Percentiles rank a stretch among this genome's conserved stretches.
Conservation (phyloP, 2,888 invertebrate genomes). For the Aporophyla lueneburgensis region DNA sequence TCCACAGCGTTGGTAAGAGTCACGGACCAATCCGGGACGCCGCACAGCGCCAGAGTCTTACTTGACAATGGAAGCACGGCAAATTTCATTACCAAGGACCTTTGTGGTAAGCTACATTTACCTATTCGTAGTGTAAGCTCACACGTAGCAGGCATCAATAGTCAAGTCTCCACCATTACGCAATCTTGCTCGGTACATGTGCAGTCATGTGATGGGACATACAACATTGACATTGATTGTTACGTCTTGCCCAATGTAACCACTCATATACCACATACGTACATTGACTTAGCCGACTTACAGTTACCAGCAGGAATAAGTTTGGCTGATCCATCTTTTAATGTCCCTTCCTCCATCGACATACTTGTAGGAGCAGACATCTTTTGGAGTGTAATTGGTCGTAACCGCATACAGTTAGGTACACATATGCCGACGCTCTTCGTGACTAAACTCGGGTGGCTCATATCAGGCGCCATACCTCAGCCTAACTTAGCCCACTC, state of each 20-base stretch:
- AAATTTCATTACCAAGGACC: too few species aligned
- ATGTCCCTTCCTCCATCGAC: background rate
- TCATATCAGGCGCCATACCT: slow-evolving; percentile 12
- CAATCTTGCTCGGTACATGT: too few species aligned
- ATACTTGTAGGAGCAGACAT: too few species aligned
- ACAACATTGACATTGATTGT: background rate
- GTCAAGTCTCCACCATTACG: too few species aligned
- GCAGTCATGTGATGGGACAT: too few species aligned
- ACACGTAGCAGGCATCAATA: too few species aligned
- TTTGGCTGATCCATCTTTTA: background rate
- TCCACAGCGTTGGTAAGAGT: too few species aligned
- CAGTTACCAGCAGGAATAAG: background rate
- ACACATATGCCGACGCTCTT: slow-evolving; percentile 18
- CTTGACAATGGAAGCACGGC: too few species aligned
- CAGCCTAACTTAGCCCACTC: background rate
- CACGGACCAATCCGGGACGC: too few species aligned
- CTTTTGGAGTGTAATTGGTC: background rate
- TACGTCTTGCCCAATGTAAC: background rate
- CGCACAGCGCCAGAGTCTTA: too few species aligned
- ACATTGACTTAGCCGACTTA: background rate
- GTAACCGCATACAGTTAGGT: slow-evolving; percentile 17
- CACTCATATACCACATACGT: background rate
- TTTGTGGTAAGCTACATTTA: too few species aligned
- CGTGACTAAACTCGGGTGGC: slow-evolving; percentile 25
- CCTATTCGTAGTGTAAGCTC: too few species aligned